phyloP scores from a whole-genome alignment of 2,888 invertebrate genomes.

The Drosophila colorata region DNA sequence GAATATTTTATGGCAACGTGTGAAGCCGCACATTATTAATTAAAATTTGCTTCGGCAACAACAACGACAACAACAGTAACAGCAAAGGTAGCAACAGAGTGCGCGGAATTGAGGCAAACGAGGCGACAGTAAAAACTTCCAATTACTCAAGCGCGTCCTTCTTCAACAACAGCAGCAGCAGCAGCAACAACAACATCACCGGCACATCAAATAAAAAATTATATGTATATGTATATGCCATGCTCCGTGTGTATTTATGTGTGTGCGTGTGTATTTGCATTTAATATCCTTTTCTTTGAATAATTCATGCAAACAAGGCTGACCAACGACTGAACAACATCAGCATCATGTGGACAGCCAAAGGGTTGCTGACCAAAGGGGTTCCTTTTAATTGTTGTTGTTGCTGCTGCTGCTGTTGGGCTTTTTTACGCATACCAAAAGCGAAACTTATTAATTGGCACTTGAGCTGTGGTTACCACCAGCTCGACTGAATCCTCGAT shows the following conservation, averaged over 20 bases:
- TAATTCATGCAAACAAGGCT: constrained; percentile 69
- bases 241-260: constrained; percentile 5
- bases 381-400: constrained; percentile 26
- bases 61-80: constrained; percentile 28
- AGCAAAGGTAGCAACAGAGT: constrained; percentile 28
- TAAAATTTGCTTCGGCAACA: constrained; percentile 77
- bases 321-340: constrained; percentile 61
- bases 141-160: constrained; percentile 72
- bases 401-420: constrained; percentile 12
- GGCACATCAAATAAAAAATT: constrained; percentile 39
- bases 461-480: constrained; percentile 66
- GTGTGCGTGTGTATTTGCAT: constrained; percentile 55
- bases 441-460: constrained; percentile 79
- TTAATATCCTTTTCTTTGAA: constrained; percentile 81
- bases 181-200: constrained; percentile 35
- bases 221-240: constrained; percentile 10
- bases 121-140: constrained; percentile 79
- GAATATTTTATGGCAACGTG: constrained; percentile 72
- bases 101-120: constrained; percentile 73
- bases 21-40: constrained; percentile 80
- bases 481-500: constrained; percentile 25
- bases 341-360: constrained; percentile 48
- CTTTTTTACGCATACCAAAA: constrained; percentile 62
- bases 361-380: constrained; percentile 51
- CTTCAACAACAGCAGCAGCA: constrained; percentile 34